Evolutionary conservation across 2,113 vertebrate genomes (phyloP).

Genomic region (Stegastes partitus): DNA sequence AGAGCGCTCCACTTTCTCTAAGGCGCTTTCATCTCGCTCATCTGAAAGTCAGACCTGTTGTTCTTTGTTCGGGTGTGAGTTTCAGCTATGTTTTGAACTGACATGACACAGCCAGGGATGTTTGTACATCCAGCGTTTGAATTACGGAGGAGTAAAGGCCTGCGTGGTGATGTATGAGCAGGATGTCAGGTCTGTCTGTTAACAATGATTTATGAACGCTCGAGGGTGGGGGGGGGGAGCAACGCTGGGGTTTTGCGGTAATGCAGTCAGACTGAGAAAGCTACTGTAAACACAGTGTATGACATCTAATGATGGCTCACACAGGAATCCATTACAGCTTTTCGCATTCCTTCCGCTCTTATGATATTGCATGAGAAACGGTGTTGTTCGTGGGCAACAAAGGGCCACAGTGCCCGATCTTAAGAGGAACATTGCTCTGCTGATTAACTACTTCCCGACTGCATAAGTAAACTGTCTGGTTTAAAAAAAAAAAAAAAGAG

Average conservation of each 20-base stretch:
- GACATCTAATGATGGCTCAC: constrained; percentile 73
- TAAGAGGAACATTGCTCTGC: constrained; percentile 7
- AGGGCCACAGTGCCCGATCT: constrained; percentile 42
- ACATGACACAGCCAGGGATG: constrained; percentile 71
- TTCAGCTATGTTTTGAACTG: constrained; percentile 71
- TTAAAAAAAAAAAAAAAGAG: constrained; percentile 8
- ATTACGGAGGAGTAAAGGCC: constrained; percentile 69
- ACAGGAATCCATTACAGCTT: constrained; percentile 72
- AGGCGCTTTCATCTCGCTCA: constrained; percentile 71
- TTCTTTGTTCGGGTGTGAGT: constrained; percentile 77
- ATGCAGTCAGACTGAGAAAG: constrained; percentile 66
- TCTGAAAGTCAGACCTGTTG: constrained; percentile 62
- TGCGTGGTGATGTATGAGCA: constrained; percentile 76
- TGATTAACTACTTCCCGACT: constrained; percentile 33
- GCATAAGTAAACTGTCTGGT: background rate
- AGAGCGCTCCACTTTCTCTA: constrained; percentile 69
- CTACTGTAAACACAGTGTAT: constrained; percentile 75
- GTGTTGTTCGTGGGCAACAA: constrained; percentile 49
- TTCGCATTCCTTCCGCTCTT: constrained; percentile 72
- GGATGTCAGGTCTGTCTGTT: constrained; percentile 78
- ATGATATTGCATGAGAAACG: constrained; percentile 52
- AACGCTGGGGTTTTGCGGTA: constrained; percentile 57
- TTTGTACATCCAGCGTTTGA: constrained; percentile 74
- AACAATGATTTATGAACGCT: constrained; percentile 83
- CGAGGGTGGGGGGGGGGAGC: constrained; percentile 50